Evolutionary conservation across 2,888 invertebrate species (phyloP).

Genomic region (Drosophila acutilabella): DNA sequence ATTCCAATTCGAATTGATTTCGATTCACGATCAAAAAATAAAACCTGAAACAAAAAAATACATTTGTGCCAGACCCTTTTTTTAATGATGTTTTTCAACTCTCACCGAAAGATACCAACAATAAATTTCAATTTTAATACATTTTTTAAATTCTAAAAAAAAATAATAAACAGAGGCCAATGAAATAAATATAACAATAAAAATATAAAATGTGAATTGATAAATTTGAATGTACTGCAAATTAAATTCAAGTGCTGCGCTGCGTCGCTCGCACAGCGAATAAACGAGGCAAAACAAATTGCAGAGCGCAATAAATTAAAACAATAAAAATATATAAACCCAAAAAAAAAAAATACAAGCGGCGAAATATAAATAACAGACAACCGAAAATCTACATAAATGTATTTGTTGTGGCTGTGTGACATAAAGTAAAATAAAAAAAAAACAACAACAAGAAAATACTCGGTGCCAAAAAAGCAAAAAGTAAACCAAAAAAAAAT

Average conservation of each 20-base stretch:
- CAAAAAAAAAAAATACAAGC: conserved; percentile 41
- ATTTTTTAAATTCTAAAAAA: conserved; percentile 48
- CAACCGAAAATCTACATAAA: conserved; percentile 72
- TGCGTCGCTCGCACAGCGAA: conserved; percentile 63
- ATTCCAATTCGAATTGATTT: conserved; percentile 21
- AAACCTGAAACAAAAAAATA: background rate
- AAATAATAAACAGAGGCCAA: conserved; percentile 16
- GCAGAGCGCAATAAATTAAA: conserved; percentile 80
- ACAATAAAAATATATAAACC: conserved; percentile 50
- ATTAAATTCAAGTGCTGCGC: conserved; percentile 78
- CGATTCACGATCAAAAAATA: conserved; percentile 15
- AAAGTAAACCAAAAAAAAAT: conserved; percentile 56
- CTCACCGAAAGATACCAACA: conserved; percentile 8
- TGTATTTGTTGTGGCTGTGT: conserved; percentile 70
- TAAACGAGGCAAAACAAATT: conserved; percentile 67
- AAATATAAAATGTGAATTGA: conserved; percentile 69
- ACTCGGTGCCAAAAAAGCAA: conserved; percentile 68
- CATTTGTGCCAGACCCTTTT: conserved; percentile 12
- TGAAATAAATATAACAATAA: conserved; percentile 21
- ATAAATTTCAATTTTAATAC: conserved; percentile 36
- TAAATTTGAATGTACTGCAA: conserved; percentile 75
- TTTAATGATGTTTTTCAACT: conserved; percentile 66
- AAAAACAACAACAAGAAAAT: conserved; percentile 36
- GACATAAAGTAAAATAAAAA: conserved; percentile 37
- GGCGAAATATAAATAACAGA: conserved; percentile 46